Evolutionary conservation across 2,888 invertebrate genomes (phyloP).

Genomic region (Limnephilus rhombicus): DNA sequence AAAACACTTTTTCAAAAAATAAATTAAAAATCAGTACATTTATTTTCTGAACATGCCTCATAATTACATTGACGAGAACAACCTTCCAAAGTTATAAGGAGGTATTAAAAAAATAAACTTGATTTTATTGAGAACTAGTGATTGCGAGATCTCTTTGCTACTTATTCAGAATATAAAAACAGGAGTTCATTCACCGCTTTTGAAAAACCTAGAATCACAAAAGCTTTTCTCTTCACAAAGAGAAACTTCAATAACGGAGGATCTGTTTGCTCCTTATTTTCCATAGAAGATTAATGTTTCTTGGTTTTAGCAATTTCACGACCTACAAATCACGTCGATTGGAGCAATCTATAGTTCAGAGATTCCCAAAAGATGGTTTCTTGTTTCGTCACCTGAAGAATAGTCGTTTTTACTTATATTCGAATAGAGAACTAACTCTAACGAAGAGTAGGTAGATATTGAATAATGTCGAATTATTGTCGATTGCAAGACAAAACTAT

Average conservation of each 20-base stretch:
- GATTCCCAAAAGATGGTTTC: background rate
- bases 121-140: background rate
- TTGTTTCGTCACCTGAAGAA: background rate
- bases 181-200: background rate
- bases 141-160: background rate
- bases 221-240: background rate
- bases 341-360: background rate
- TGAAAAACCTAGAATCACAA: background rate
- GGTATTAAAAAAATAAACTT: no score
- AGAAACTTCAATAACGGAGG: background rate
- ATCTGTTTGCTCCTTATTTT: conserved; percentile 10
- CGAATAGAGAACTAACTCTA: no score
- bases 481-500: no score
- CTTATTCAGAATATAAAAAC: background rate
- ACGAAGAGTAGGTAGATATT: no score
- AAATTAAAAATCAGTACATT: no score
- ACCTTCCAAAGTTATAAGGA: no score
- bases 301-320: conserved; percentile 32
- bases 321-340: conserved; percentile 9
- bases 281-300: background rate
- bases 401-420: no score
- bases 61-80: no score
- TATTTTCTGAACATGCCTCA: no score
- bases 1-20: no score
- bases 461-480: no score